These are phyloP conservation scores for Charina bottae DNA, from an alignment of 2,113 vertebrate genomes.

Conservation along the genomic window DNA sequence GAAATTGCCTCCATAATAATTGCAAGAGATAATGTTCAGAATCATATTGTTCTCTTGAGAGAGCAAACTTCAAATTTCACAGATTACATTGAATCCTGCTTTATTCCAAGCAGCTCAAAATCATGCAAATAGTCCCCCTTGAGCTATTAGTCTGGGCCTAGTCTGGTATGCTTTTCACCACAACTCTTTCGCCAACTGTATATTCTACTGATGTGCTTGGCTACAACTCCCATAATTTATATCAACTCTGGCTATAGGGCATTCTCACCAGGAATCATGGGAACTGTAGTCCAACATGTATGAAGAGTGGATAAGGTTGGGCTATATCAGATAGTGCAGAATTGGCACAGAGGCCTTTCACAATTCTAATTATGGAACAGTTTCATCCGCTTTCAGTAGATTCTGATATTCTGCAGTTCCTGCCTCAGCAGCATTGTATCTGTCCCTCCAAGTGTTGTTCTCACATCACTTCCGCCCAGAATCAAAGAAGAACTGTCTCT, in stretches of 20 bases:
- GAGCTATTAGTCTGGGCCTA: neutral
- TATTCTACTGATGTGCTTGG: neutral
- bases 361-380: neutral
- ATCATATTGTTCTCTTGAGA: neutral
- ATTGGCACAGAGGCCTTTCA: neutral
- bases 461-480: neutral
- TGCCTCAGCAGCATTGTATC: conserved; percentile 11
- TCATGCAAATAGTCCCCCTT: neutral
- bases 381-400: neutral
- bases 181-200: neutral
- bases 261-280: neutral
- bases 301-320: neutral
- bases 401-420: conserved; percentile 25
- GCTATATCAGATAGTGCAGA: neutral
- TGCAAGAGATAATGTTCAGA: neutral
- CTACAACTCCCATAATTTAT: neutral
- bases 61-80: neutral
- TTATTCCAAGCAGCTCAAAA: neutral
- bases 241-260: neutral
- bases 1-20: neutral
- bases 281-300: neutral
- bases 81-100: neutral
- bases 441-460: neutral
- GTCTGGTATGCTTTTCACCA: neutral
- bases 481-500: neutral